These are phyloP conservation scores for Zaprionus lachaisei DNA, from an alignment of 1,140 invertebrate genomes.

Conservation along the genomic window DNA sequence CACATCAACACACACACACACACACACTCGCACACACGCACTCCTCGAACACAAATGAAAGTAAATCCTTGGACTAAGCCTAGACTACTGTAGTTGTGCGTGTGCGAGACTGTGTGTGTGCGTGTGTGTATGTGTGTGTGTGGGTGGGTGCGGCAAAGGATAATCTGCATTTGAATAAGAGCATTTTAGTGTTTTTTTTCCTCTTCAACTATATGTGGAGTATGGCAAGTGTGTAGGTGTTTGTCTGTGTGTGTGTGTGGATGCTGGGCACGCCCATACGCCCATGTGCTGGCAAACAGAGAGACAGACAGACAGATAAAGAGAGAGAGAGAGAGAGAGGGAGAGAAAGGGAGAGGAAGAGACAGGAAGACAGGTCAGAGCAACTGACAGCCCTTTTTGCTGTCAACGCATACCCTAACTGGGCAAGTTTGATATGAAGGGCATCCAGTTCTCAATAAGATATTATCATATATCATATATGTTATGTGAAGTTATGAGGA, in stretches of 20 bases:
- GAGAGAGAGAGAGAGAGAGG: conserved; percentile 12
- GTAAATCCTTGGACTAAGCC: conserved; percentile 78
- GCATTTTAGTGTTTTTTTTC: conserved; percentile 82
- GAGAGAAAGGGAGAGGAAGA: conserved; percentile 18
- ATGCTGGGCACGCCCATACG: conserved; percentile 45
- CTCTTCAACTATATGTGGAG: conserved; percentile 61
- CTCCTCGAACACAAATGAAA: conserved; percentile 73
- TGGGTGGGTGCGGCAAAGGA: conserved; percentile 63
- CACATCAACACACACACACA: conserved; percentile 40
- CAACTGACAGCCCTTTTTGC: conserved; percentile 69
- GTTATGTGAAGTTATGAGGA: not conserved
- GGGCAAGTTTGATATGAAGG: not conserved
- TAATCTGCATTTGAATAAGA: conserved; percentile 84
- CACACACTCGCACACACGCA: conserved; percentile 46
- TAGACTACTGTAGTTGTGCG: conserved; percentile 45
- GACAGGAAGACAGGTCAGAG: conserved; percentile 20
- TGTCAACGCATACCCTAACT: conserved; percentile 41
- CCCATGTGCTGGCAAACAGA: conserved; percentile 66
- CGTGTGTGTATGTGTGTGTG: conserved; percentile 38
- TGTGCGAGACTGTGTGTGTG: conserved; percentile 28
- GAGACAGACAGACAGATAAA: conserved; percentile 20
- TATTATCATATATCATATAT: not conserved
- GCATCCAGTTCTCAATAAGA: not conserved
- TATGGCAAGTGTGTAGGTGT: conserved; percentile 2
- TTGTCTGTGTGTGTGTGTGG: conserved; percentile 43